Evolutionary conservation across 2,888 invertebrate species (phyloP).

Genomic region (Drosophila neonasuta): DNA sequence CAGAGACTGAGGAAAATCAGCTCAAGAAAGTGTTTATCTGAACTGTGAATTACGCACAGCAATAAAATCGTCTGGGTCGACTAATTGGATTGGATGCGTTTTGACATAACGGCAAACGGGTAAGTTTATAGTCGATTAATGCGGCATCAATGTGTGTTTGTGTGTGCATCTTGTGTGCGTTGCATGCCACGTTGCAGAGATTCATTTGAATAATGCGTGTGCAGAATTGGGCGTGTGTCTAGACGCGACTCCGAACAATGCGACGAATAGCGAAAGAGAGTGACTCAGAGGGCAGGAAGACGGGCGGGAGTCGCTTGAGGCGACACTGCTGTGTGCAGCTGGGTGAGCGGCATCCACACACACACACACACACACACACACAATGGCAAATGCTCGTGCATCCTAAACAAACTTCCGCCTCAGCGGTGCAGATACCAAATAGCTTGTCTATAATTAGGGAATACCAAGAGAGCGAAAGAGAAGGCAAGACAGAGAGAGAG

Average conservation of each 20-base stretch:
- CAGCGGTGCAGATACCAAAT: conserved; percentile 49
- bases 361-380: not conserved
- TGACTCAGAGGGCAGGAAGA: not conserved
- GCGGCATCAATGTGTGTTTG: conserved; percentile 11
- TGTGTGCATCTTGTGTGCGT: conserved; percentile 16
- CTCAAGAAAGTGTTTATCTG: conserved; percentile 5
- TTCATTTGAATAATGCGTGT: conserved; percentile 37
- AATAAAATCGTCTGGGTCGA: conserved; percentile 1
- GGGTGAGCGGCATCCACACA: conserved; percentile 19
- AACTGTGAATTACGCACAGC: not conserved
- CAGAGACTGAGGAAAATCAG: conserved; percentile 2
- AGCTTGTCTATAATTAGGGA: conserved; percentile 64
- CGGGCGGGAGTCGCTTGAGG: not conserved
- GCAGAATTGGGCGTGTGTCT: conserved; percentile 22
- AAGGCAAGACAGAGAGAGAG: not conserved
- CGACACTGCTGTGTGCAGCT: conserved; percentile 21
- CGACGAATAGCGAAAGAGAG: not conserved
- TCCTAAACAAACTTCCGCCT: conserved; percentile 74
- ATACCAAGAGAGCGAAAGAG: conserved; percentile 13
- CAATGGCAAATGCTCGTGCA: conserved; percentile 45
- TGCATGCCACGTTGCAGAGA: conserved; percentile 27
- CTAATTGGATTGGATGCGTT: conserved; percentile 13
- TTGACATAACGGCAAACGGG: conserved; percentile 15
- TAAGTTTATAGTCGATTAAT: conserved; percentile 20
- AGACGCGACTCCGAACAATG: conserved; percentile 25